Evolutionary conservation across 2,888 invertebrate genomes (phyloP).

Genomic region (Micropterix aruncella): DNA sequence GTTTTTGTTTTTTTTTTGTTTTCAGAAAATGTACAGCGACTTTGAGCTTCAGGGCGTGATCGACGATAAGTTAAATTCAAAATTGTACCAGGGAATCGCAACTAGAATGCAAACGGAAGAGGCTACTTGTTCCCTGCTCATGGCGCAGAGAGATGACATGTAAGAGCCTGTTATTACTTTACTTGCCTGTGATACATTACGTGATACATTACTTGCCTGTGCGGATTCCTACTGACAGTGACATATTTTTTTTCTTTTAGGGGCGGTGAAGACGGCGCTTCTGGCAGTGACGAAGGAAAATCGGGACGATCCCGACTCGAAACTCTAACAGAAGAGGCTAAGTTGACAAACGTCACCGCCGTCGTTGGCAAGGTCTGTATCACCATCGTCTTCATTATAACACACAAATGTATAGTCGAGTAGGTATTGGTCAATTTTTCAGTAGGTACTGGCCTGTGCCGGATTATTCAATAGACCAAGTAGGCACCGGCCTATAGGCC

Average conservation of each 20-base stretch:
- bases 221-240: neutral
- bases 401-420: too few relatives aligned
- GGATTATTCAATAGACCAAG: too few relatives aligned
- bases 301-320: constrained; percentile 34
- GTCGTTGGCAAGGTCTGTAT: constrained; percentile 66
- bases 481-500: too few relatives aligned
- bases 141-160: constrained; percentile 65
- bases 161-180: too few relatives aligned
- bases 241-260: constrained; percentile 18
- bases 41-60: constrained; percentile 98
- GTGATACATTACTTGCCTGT: constrained; percentile 3
- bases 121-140: constrained; percentile 79
- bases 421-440: too few relatives aligned
- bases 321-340: constrained; percentile 41
- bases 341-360: constrained; percentile 66
- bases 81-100: constrained; percentile 84
- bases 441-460: too few relatives aligned
- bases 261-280: constrained; percentile 58
- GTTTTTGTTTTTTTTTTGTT: too few relatives aligned
- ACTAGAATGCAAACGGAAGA: constrained; percentile 95
- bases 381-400: too few relatives aligned
- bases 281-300: constrained; percentile 39
- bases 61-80: constrained; percentile 92
- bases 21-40: constrained; percentile 95
- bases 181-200: too few relatives aligned